Percentiles rank a stretch among this genome's conserved stretches.
These are phyloP conservation scores for Drosophila persimilis DNA, from an alignment of 1,140 invertebrate species.

Conservation along the genomic window DNA sequence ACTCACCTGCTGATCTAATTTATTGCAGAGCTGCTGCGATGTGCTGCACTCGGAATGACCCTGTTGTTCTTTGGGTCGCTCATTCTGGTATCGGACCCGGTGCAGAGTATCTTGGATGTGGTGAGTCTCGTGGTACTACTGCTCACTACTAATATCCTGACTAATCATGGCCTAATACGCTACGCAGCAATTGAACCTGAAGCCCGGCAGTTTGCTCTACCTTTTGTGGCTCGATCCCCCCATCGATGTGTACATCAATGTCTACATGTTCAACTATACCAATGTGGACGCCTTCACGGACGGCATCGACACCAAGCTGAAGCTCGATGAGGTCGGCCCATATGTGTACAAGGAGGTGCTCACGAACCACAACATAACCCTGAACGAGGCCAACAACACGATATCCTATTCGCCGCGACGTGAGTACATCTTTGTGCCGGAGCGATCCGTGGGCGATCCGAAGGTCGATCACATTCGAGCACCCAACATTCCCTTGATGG, in stretches of 20 bases:
- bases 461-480: constrained; percentile 87
- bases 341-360: constrained; percentile 93
- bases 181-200: constrained; percentile 84
- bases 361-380: constrained; percentile 87
- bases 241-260: constrained; percentile 87
- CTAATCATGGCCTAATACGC: neutral
- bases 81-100: constrained; percentile 84
- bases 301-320: constrained; percentile 87
- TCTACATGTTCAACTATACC: constrained; percentile 94
- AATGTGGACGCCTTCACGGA: constrained; percentile 89
- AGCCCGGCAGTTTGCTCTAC: constrained; percentile 85
- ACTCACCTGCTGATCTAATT: constrained; percentile 67
- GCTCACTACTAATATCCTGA: neutral
- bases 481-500: constrained; percentile 92
- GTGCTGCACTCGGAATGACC: constrained; percentile 74
- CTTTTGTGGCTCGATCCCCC: constrained; percentile 88
- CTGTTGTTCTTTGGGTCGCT: constrained; percentile 83
- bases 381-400: constrained; percentile 88
- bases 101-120: constrained; percentile 83
- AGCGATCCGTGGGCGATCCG: constrained; percentile 88
- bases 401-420: constrained; percentile 89
- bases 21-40: constrained; percentile 72
- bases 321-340: constrained; percentile 91
- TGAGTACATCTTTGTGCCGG: constrained; percentile 86
- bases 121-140: constrained; percentile 78